phyloP scores from a whole-genome alignment of 1,140 invertebrate genomes.

The Druon quercuslanigerum region DNA sequence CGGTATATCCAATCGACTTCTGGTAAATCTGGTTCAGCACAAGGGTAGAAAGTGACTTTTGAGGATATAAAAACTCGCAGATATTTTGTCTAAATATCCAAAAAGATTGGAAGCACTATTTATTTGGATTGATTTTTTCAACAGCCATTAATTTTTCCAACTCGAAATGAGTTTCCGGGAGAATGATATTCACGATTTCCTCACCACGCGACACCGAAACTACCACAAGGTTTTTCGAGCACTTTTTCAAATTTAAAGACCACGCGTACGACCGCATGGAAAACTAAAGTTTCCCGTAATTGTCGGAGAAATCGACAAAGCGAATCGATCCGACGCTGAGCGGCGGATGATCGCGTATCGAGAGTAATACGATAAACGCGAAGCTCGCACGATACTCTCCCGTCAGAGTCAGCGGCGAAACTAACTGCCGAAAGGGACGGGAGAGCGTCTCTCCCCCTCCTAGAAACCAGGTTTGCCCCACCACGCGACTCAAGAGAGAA shows the following conservation, averaged over 20 bases:
- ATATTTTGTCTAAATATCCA: not conserved
- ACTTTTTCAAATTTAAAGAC: not conserved
- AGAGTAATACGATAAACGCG: constrained; percentile 48
- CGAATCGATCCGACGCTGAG: constrained; percentile 31
- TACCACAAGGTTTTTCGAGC: constrained; percentile 4
- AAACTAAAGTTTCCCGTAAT: not conserved
- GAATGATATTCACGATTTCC: not conserved
- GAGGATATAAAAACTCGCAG: not conserved
- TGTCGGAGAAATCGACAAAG: constrained; percentile 17
- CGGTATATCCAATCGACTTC: not conserved
- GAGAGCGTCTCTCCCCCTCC: constrained; percentile 67
- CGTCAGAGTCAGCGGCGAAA: constrained; percentile 69
- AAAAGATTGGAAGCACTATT: not conserved
- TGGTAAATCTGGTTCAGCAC: not conserved
- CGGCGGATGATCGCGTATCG: constrained; percentile 43
- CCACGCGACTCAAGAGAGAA: not conserved
- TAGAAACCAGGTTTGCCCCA: constrained; percentile 22
- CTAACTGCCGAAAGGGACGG: constrained; percentile 64
- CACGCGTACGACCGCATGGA: not conserved
- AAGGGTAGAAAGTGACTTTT: not conserved
- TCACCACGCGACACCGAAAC: not conserved
- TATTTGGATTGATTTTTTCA: too few relatives aligned
- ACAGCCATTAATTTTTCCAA: not conserved
- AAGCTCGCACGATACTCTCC: constrained; percentile 58
- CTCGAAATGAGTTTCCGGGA: constrained; percentile 33